A percentile compares a stretch with the other conserved stretches of the same genome.
These are phyloP conservation scores for Chironomus striatipennis DNA, from an alignment of 1,140 invertebrate genomes.

Conservation along the genomic window DNA sequence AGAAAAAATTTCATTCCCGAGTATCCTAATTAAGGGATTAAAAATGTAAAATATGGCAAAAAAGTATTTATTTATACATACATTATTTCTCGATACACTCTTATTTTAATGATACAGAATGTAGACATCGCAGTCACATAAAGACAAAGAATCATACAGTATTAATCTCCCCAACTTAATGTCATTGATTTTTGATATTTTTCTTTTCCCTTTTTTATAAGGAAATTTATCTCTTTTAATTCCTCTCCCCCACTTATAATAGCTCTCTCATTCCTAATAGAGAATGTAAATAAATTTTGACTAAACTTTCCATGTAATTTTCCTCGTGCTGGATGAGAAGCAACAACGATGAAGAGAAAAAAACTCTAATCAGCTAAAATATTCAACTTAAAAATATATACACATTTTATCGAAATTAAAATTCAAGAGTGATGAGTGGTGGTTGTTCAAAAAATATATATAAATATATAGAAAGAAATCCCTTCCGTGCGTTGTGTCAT, in stretches of 20 bases:
- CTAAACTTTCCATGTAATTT: no score
- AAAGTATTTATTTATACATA: background rate
- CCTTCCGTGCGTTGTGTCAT: no score
- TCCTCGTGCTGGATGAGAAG: no score
- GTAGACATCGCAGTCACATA: background rate
- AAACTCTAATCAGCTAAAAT: no score
- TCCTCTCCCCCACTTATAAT: background rate
- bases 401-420: no score
- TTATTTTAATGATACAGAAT: background rate
- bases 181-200: constrained; percentile 20
- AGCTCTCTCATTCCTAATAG: no score
- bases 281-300: no score
- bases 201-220: background rate
- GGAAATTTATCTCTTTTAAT: background rate
- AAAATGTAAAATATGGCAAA: constrained; percentile 22
- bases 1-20: background rate
- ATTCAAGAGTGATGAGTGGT: no score
- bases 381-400: no score
- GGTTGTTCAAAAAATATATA: no score
- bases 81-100: background rate
- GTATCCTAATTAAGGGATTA: constrained; percentile 22
- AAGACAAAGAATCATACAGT: background rate
- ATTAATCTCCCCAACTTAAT: background rate
- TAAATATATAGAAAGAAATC: no score
- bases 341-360: no score